Conservation (phyloP, 2,797 vertebrate species). For the Coendou prehensilis region DNA sequence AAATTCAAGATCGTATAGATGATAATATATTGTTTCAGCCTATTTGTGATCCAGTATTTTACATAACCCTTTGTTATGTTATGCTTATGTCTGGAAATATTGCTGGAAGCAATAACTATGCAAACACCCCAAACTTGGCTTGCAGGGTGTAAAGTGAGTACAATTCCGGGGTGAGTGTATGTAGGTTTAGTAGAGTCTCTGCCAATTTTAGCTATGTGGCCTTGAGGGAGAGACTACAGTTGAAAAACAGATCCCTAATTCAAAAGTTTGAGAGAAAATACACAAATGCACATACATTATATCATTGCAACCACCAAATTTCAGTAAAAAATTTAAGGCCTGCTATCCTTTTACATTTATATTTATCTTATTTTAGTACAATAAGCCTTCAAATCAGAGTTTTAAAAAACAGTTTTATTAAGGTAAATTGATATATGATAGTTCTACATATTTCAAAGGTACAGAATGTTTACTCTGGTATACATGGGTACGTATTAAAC, state of each 20-base stretch:
- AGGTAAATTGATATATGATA: background rate
- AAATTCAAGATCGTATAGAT: background rate
- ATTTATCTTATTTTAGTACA: background rate
- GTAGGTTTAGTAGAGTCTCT: accelerated
- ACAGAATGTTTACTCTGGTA: background rate
- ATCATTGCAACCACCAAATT: background rate
- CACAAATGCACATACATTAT: background rate
- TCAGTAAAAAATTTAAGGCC: background rate
- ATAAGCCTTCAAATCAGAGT: too few relatives aligned
- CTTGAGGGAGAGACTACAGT: background rate
- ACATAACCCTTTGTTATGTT: background rate
- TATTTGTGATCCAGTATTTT: background rate
- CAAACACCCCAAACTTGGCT: background rate
- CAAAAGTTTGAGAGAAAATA: background rate
- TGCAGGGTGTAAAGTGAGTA: background rate
- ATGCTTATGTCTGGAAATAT: background rate
- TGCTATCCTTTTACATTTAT: background rate
- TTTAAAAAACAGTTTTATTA: background rate
- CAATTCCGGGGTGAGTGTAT: background rate
- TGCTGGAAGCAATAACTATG: background rate
- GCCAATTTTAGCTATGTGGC: background rate
- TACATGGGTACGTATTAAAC: too few relatives aligned
- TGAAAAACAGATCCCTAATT: background rate
- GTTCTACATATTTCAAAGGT: background rate
- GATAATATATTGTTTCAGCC: background rate